Evolutionary conservation across 2,797 vertebrate species (phyloP), one percentile per base, ranked within the genome.

Genomic region (Myotis pilosus): DNA sequence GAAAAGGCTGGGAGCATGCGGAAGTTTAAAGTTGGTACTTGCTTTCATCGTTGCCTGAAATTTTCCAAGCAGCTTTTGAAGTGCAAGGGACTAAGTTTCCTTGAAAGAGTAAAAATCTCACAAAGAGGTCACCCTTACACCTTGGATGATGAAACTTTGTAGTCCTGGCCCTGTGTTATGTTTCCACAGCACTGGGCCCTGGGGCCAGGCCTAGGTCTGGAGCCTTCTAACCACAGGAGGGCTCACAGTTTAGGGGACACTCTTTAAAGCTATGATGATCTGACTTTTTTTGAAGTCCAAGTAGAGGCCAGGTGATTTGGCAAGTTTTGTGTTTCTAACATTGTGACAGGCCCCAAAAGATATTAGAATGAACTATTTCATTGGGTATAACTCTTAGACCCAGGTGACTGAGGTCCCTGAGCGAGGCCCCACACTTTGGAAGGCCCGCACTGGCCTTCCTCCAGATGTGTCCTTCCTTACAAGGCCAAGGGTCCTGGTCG

Each of bases 21-120:
- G 16, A 68, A 86, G 87, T 96, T 96, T 92, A 47, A 84, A 96
- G 69, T 71, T 69, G 89, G 30, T 4, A 89, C n/a, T 60, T 64
- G 6, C 96, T 97, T 97, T 93, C 81, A 60, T 95, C 83, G 87
- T 47, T 80, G n/a, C 23, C 71, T 94, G 20, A 8, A 74, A 57
- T 51, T 69, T 87, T 19, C 33, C 55, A 68, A 94, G 80, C 20
- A 91, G 72, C 94, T 49, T 95, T 87, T 92, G 92, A 87, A 92
- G 36, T 15, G 23, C 8, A 28, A 62, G 41, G 85, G 89, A 62
- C 44, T 57, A 82, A 79, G 51, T 87, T 41, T 91, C 90, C 92
- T 49, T 79, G 44, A 88, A 92, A 93, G 55, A 91, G 69, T 57
- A 44, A 64, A 83, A 38, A 69, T 80, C 62, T 66, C 55, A 92